phyloP scores from a whole-genome alignment of 2,888 invertebrate species.

The Ptycholaimellus sp. region DNA sequence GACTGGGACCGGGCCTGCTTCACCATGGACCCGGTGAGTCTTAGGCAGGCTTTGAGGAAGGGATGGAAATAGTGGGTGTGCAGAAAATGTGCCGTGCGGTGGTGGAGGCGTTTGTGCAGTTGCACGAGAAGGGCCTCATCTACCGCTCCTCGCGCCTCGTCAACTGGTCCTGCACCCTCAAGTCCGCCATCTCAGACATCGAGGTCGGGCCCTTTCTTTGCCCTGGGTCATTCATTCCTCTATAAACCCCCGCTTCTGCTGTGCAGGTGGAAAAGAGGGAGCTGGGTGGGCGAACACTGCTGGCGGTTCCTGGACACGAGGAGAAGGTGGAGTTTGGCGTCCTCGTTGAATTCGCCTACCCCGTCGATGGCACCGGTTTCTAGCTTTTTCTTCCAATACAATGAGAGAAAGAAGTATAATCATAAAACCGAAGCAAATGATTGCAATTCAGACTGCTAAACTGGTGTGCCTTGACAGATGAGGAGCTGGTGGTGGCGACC shows the following conservation, averaged over 20 bases:
- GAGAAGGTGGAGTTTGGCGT: slow-evolving; percentile 77
- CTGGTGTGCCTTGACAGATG: no score
- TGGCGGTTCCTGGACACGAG: slow-evolving; percentile 72
- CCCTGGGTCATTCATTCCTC: slow-evolving; percentile 4
- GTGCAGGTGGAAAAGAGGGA: slow-evolving; percentile 63
- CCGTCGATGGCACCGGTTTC: slow-evolving; percentile 34
- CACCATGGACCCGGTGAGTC: slow-evolving; percentile 65
- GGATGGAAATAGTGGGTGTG: slow-evolving; percentile 7
- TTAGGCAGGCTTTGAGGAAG: background rate
- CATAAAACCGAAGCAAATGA: no score
- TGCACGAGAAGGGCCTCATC: slow-evolving; percentile 65
- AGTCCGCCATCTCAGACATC: slow-evolving; percentile 93
- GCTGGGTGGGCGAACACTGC: slow-evolving; percentile 53
- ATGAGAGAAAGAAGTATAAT: no score
- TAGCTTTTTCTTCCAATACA: slow-evolving; percentile 3
- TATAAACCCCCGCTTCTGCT: slow-evolving; percentile 3
- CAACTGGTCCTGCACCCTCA: slow-evolving; percentile 89
- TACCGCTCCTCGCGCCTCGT: slow-evolving; percentile 73
- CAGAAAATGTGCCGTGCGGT: slow-evolving; percentile 56
- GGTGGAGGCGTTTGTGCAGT: slow-evolving; percentile 66
- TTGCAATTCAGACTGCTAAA: no score
- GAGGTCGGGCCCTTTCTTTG: slow-evolving; percentile 52
- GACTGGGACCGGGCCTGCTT: slow-evolving; percentile 84
- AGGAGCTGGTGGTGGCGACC: slow-evolving; percentile 74
- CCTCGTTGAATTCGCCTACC: slow-evolving; percentile 69